Evolutionary conservation across 2,113 vertebrate genomes (phyloP), one percentile per base, ranked within the genome.

Genomic region (Anser cygnoides): DNA sequence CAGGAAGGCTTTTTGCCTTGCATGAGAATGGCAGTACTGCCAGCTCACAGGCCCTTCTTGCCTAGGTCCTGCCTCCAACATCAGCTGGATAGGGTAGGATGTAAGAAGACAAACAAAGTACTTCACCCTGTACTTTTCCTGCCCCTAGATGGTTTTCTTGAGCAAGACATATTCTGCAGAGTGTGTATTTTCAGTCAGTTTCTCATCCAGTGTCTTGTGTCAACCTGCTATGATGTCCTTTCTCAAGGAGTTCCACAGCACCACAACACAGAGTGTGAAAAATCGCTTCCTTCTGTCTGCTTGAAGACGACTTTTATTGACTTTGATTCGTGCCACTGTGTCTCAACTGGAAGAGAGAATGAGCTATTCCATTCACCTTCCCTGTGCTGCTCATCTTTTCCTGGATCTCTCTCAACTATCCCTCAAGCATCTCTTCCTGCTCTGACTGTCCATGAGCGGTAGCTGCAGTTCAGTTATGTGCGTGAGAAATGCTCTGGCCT

Each of bases 161-260:
- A 70, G 70, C 39, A 63, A 73, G 67, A 33, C 5, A 8, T 25
- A 29, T 3, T 26, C 86, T 73, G 33, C 55, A 63, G 62, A 52
- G 37, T 15, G 7, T 31, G 10, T 37, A 28, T 80, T 95, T 78
- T 50, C 89, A 28, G 17, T 43, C 37, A 11, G 19, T 35, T 92
- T 28, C 68, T 93, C 31, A 66, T n/a, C 55, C 50, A 37, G 39
- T 52, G 49, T 20, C 57, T 18, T 43, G 17, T 5, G 4, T 35
- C 2, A 0, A 31, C 13, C 4, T 63, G n/a, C 59, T 59, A 23
- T 16, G 28, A 52, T 52, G 46, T 22, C 63, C 76, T 87, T 81
- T 91, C 88, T 96, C 80, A 63, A 81, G 91, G 80, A 89, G 55
- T 74, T 86, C 83, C 52, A 84, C 52, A 77, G 41, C 70, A 61